A percentile compares a stretch with the other conserved stretches of the same genome.
These are phyloP conservation scores for Macaria liturata DNA, from an alignment of 2,888 invertebrate species.

Conservation along the genomic window DNA sequence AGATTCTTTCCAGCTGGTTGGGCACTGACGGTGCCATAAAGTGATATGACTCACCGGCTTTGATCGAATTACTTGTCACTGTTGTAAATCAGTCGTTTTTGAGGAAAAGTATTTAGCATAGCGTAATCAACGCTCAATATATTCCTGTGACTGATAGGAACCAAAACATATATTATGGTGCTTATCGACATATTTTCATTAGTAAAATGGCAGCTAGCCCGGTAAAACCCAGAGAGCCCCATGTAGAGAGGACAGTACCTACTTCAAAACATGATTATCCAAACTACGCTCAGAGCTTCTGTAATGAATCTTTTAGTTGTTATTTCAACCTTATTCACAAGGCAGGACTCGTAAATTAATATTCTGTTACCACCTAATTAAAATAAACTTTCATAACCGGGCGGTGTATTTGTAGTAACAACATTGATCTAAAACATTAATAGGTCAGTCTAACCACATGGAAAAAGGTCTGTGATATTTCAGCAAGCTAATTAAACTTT, in stretches of 20 bases:
- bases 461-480: neutral
- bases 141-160: too few species aligned
- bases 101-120: too few species aligned
- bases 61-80: conserved; percentile 16
- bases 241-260: too few species aligned
- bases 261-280: too few species aligned
- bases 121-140: too few species aligned
- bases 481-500: conserved; percentile 8
- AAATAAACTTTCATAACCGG: conserved; percentile 2
- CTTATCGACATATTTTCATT: too few species aligned
- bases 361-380: neutral
- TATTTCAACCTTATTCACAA: too few species aligned
- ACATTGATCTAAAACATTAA: conserved; percentile 3
- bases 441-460: conserved; percentile 3
- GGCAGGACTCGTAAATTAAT: conserved; percentile 1
- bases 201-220: too few species aligned
- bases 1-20: conserved; percentile 17
- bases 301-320: too few species aligned
- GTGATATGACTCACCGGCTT: conserved; percentile 16
- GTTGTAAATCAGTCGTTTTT: conserved; percentile 4
- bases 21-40: conserved; percentile 14
- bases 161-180: too few species aligned
- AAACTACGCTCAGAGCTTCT: too few species aligned
- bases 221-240: too few species aligned
- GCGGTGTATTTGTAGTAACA: conserved; percentile 1